Conservation (phyloP, 1,140 invertebrate species). For the Zeugodacus cucurbitae region DNA sequence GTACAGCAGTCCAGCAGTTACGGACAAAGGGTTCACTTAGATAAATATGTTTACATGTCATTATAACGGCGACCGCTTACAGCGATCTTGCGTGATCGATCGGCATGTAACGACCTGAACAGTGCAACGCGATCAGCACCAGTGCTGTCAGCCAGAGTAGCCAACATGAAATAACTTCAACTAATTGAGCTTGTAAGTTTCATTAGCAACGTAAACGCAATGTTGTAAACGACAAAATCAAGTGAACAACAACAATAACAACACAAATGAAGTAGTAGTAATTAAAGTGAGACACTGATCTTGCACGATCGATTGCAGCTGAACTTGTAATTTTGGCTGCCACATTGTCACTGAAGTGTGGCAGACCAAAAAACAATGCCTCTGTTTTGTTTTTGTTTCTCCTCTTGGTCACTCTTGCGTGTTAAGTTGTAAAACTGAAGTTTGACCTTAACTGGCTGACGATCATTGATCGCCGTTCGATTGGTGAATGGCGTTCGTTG, state of each 20-base stretch:
- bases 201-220: background rate
- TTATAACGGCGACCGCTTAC: background rate
- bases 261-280: background rate
- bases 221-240: constrained; percentile 31
- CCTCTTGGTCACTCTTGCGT: background rate
- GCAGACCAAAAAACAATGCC: background rate
- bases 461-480: constrained; percentile 2
- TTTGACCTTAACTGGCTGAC: background rate
- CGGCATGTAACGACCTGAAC: background rate
- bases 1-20: background rate
- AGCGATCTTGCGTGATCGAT: constrained; percentile 12
- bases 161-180: background rate
- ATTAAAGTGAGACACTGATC: constrained; percentile 12
- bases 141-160: background rate
- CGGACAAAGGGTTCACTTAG: background rate
- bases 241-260: background rate
- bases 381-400: background rate
- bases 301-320: background rate
- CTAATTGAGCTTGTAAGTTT: constrained; percentile 39
- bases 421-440: constrained; percentile 8
- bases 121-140: background rate
- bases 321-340: background rate
- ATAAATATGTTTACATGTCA: background rate
- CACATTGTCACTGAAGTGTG: background rate
- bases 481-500: background rate